Evolutionary conservation across 2,797 vertebrate genomes (phyloP).

Genomic region (Myoxocephalus aenaeus): DNA sequence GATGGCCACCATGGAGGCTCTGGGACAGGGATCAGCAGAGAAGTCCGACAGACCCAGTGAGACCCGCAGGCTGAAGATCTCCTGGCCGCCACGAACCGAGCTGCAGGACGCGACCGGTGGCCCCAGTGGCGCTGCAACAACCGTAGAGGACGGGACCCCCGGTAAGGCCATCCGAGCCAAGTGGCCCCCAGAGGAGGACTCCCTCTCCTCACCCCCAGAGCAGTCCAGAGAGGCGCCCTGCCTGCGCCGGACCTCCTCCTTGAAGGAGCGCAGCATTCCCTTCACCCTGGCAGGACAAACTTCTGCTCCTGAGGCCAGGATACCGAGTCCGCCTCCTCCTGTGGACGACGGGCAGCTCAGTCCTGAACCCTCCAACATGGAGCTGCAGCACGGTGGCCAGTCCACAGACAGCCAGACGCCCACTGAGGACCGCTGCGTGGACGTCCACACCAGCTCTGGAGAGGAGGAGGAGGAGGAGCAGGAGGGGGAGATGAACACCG

Average conservation of each 20-base stretch:
- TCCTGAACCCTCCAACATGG: conserved; percentile 51
- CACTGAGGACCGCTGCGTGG: conserved; percentile 63
- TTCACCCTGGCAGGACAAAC: conserved; percentile 82
- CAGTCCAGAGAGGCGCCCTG: conserved; percentile 84
- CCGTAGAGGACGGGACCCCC: conserved; percentile 84
- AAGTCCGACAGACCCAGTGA: conserved; percentile 87
- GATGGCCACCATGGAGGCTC: conserved; percentile 92
- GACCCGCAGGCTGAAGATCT: conserved; percentile 91
- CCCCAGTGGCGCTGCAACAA: conserved; percentile 50
- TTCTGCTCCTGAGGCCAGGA: conserved; percentile 15
- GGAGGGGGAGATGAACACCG: conserved; percentile 48
- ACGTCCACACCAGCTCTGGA: conserved; percentile 62
- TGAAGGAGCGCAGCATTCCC: conserved; percentile 90
- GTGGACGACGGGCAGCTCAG: conserved; percentile 31
- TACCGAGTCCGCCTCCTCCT: conserved; percentile 16
- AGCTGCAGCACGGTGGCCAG: conserved; percentile 56
- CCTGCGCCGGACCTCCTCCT: conserved; percentile 86
- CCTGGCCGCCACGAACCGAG: conserved; percentile 90
- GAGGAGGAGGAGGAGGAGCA: conserved; percentile 54
- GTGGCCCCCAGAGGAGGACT: conserved; percentile 92
- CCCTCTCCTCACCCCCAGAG: conserved; percentile 73
- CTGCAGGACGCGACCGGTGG: conserved; percentile 68
- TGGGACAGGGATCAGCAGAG: conserved; percentile 69
- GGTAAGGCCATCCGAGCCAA: conserved; percentile 85
- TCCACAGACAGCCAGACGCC: conserved; percentile 44